Evolutionary conservation across 1,140 invertebrate genomes (phyloP), one percentile per base, ranked within the genome.

Genomic region (Lepidotrigona ventralis): DNA sequence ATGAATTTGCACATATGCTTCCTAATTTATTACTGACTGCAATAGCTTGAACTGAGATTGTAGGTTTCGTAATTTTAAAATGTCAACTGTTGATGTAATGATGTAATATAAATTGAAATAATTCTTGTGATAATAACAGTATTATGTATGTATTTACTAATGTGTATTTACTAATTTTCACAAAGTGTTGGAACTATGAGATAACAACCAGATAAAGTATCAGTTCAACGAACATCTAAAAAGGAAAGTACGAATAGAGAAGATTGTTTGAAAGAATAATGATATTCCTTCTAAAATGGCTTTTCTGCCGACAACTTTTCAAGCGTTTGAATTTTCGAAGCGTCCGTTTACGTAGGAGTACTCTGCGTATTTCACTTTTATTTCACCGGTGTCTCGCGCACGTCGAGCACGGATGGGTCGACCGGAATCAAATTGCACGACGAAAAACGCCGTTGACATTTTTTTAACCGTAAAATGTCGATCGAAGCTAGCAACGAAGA

Each of bases 391-490:
- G 23, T 58, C n/a, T 73, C 71, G n/a, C 29, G 15, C 12, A 23
- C 17, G 19, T 29, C 21, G 14, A 39, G 19, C 69, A 81, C 33
- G 8, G 26, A 70, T 46, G 17, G n/a, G 73, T 60, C 51, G 5
- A 19, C 39, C 39, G 23, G 4, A 78, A 72, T 76, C 19, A 26
- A 86, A 77, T 68, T 58, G 46, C 60, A 2, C 29, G 51, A 11
- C 56, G 72, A 63, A 77, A 29, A 60, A 63, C 46, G 29, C 23
- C 14, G n/a, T 2, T 26, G 68, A 51, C 58, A 39, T 78, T 78
- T 53, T 60, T 73, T 63, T 81, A 66, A 33, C 58, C 8, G 15
- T 39, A 53, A 83, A 83, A 70, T 12, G 26, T 23, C 46, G 66
- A 53, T 53, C 21, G 21, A 46, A 46, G 39, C 29, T 60, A 54